Percentiles rank a stretch among this genome's conserved stretches.
Evolutionary conservation across 2,113 vertebrate genomes (phyloP).

Genomic region (Ochotona curzoniae): DNA sequence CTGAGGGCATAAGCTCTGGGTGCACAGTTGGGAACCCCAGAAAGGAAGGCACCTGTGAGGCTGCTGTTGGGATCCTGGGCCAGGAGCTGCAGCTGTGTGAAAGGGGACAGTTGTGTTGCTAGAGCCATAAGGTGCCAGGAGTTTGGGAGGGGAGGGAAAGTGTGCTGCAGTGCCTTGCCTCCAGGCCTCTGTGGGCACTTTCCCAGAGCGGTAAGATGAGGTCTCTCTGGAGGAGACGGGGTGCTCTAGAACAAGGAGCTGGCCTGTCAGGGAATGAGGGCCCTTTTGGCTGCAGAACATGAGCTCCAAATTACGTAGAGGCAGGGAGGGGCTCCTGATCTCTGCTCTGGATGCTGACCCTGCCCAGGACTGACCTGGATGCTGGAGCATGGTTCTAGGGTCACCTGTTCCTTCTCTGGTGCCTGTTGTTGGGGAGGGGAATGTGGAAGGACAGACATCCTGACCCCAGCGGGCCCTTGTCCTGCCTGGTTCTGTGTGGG

Average conservation of each 20-base stretch:
- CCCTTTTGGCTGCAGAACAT: neutral
- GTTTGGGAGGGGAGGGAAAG: neutral
- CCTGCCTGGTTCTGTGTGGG: no score
- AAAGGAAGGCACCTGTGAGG: neutral
- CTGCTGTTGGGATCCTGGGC: neutral
- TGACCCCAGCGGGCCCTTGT: neutral
- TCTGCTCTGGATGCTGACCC: neutral
- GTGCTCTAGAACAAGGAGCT: accelerated
- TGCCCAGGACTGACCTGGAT: neutral
- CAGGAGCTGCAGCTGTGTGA: neutral
- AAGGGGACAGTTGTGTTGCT: neutral
- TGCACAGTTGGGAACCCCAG: neutral
- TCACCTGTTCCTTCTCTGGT: neutral
- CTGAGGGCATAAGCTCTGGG: neutral
- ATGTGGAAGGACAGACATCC: neutral
- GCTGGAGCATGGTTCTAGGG: neutral
- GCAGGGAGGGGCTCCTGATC: no score
- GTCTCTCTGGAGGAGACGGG: accelerated
- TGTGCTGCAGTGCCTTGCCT: no score
- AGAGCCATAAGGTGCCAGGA: neutral
- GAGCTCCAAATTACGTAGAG: no score
- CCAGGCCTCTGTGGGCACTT: neutral
- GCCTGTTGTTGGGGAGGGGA: accelerated
- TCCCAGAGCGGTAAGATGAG: neutral
- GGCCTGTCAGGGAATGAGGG: accelerated